Base-by-base conservation (phyloP, 2,888 invertebrate genomes). In the Noctua fimbriata region DNA sequence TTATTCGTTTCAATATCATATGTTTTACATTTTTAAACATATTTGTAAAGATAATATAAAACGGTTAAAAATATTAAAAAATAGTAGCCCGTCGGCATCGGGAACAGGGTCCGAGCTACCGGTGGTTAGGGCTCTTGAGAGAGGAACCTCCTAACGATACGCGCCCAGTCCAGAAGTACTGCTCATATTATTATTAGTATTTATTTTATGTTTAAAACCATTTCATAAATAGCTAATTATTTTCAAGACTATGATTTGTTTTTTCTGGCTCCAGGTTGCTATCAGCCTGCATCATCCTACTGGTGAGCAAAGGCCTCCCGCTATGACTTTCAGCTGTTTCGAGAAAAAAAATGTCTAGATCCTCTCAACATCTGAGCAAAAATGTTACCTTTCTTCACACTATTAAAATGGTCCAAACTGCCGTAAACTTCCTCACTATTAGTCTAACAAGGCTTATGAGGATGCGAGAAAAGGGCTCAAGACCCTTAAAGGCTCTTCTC, bases 381-480 rank as follows among this genome's bases (percentile, higher is more conserved):
- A 44, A 66, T 66, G 28, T n/a, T 60, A n/a, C 10, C 41, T 55
- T 79, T 76, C 32, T 70, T 60, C 1, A 24, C 49, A 28, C 60
- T n/a, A 55, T 69, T 63, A 52, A 66, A 81, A 80, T 55, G 10
- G 28, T 70, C 70, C 70, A 70, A 74, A 69, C 21, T 7, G 32
- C 58, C 44, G 55, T 69, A 65, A 80, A 80, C n/a, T 73, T 76
- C 44, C 60, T 72, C 24, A 70, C 75, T 74, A 55, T 81, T 72
- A 70, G 60, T 60, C 10, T 69, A 81, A 77, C 65, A 75, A 72
- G 44, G 77, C 81, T 81, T 73, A 79, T 70, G 72, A 69, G 71
- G 58, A 81, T 10, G 71, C 32, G 36, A 77, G 65, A 73, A 80
- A 83, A 84, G 79, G 72, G 49, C 63, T 75, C 18, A 52, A 6